A percentile compares a stretch with the other conserved stretches of the same genome.
Evolutionary conservation across 2,113 vertebrate genomes (phyloP).

Genomic region (Sterrhoptilus dennistouni): DNA sequence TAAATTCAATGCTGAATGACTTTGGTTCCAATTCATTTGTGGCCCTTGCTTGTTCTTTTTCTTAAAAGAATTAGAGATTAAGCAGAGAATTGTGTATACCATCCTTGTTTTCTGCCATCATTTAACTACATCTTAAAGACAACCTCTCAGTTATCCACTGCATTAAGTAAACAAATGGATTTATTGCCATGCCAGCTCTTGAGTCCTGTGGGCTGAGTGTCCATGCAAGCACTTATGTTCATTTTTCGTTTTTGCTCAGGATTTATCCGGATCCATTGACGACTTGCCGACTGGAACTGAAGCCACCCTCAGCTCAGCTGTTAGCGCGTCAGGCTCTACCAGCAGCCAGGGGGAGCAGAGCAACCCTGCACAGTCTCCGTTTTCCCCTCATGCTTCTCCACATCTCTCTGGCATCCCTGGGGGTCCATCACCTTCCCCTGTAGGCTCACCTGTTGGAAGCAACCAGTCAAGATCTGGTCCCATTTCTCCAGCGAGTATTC

Average conservation of each 20-base stretch:
- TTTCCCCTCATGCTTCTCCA: conserved; percentile 93
- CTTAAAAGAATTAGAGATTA: not conserved
- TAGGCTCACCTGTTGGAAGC: conserved; percentile 91
- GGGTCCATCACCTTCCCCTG: conserved; percentile 91
- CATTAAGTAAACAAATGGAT: not conserved
- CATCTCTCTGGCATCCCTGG: conserved; percentile 89
- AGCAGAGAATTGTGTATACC: not conserved
- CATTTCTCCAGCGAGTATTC: conserved; percentile 89
- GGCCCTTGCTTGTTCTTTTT: conserved; percentile 15
- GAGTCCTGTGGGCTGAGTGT: not conserved
- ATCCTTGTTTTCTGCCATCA: not conserved
- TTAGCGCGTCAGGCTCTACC: conserved; percentile 83
- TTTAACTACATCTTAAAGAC: not conserved
- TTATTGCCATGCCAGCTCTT: not conserved
- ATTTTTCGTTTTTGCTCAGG: conserved; percentile 72
- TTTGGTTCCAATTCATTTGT: conserved; percentile 46
- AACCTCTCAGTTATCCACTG: not conserved
- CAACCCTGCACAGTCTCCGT: conserved; percentile 92
- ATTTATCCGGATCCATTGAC: conserved; percentile 95
- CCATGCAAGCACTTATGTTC: not conserved
- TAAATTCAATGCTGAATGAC: conserved; percentile 40
- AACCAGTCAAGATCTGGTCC: conserved; percentile 93
- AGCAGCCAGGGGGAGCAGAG: conserved; percentile 92
- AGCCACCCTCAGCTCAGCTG: conserved; percentile 86
- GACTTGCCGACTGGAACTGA: conserved; percentile 95